phyloP scores from a whole-genome alignment of 2,113 vertebrate genomes.

The Ariopsis seemanni region DNA sequence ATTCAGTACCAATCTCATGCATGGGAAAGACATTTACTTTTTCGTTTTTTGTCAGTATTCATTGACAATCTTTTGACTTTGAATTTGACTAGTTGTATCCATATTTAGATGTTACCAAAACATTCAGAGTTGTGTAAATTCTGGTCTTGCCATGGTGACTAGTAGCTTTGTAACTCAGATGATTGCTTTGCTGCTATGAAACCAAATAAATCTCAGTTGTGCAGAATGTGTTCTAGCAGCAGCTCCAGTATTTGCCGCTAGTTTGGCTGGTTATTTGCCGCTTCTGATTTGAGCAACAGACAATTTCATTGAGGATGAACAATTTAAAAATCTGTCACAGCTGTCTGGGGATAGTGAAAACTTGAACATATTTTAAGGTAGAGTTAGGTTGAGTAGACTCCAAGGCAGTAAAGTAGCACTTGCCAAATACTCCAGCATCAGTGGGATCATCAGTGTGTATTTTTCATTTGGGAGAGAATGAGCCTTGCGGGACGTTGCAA shows the following conservation, averaged over 20 bases:
- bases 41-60: neutral
- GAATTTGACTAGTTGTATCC: neutral
- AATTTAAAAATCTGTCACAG: constrained; percentile 10
- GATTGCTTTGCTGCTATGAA: neutral
- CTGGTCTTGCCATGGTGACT: neutral
- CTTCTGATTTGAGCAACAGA: neutral
- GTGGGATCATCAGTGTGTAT: neutral
- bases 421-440: neutral
- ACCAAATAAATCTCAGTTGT: neutral
- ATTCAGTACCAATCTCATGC: neutral
- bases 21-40: neutral
- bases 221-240: neutral
- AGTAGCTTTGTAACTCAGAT: neutral
- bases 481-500: neutral
- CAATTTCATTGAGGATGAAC: neutral
- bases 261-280: neutral
- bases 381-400: neutral
- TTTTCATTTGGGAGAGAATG: neutral
- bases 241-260: neutral
- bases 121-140: neutral
- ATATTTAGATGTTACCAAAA: neutral
- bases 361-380: neutral
- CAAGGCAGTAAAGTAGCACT: neutral
- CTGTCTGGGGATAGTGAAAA: neutral
- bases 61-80: neutral